Percentiles rank a stretch among this genome's conserved stretches.
phyloP scores from a whole-genome alignment of 2,888 invertebrate genomes.

The Dermolepida albohirtum region DNA sequence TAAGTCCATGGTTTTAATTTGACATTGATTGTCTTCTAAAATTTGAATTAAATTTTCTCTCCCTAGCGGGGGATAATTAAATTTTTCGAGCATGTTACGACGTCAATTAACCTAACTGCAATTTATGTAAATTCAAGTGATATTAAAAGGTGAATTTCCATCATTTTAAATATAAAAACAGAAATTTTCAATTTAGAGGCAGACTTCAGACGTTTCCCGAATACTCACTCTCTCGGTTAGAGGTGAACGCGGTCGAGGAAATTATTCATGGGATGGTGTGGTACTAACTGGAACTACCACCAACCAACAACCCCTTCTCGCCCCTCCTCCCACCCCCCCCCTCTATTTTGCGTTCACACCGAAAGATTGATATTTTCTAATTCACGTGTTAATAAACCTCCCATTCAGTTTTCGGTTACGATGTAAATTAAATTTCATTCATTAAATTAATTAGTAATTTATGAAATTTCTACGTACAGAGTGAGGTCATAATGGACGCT shows the following conservation, averaged over 20 bases:
- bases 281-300: neutral
- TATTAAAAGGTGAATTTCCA: slow-evolving; percentile 19
- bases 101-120: slow-evolving; percentile 36
- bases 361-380: slow-evolving; percentile 42
- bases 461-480: slow-evolving; percentile 30
- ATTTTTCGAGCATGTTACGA: slow-evolving; percentile 9
- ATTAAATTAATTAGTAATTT: slow-evolving; percentile 43
- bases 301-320: too few species aligned
- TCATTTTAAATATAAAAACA: slow-evolving; percentile 14
- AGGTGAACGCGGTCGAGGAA: slow-evolving; percentile 6
- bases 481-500: slow-evolving; percentile 24
- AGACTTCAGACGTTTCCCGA: neutral
- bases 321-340: neutral
- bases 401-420: slow-evolving; percentile 31
- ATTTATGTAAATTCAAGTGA: slow-evolving; percentile 22
- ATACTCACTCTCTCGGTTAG: neutral
- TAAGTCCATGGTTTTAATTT: slow-evolving; percentile 1
- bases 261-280: slow-evolving; percentile 32
- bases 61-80: slow-evolving; percentile 19
- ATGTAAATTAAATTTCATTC: slow-evolving; percentile 43
- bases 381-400: slow-evolving; percentile 38
- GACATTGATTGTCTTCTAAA: slow-evolving; percentile 16
- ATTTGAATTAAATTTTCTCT: slow-evolving; percentile 7
- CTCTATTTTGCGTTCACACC: neutral
- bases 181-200: slow-evolving; percentile 23